A percentile compares a stretch with the other conserved stretches of the same genome.
Conservation (phyloP, 2,113 vertebrate species). For the Oxygymnocypris stewartii region DNA sequence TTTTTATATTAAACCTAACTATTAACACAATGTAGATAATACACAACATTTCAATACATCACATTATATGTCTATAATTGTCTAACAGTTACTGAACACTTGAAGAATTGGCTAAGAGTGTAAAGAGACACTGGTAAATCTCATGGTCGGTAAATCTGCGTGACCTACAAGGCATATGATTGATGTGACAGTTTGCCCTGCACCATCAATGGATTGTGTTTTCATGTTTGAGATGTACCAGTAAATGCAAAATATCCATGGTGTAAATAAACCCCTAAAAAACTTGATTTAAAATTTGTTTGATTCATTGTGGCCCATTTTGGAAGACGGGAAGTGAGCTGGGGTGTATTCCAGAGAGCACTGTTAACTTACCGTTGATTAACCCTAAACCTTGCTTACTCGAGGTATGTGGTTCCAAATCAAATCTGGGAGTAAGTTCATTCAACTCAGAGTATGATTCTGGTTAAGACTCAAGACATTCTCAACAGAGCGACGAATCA, state of each 20-base stretch:
- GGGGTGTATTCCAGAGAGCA: too few relatives aligned
- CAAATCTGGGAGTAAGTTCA: too few relatives aligned
- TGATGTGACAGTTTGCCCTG: neutral
- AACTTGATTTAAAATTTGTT: neutral
- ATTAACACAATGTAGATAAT: neutral
- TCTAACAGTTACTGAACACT: neutral
- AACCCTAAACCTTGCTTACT: too few relatives aligned
- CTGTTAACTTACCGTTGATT: too few relatives aligned
- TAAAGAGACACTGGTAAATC: conserved; percentile 25
- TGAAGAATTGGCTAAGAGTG: neutral
- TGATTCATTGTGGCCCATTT: neutral
- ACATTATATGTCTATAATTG: conserved; percentile 4
- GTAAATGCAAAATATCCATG: conserved; percentile 28
- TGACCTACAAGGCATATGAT: conserved; percentile 3
- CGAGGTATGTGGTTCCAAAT: too few relatives aligned
- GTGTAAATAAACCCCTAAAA: conserved; percentile 18
- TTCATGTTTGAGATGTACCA: conserved; percentile 19
- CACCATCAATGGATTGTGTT: conserved; percentile 15
- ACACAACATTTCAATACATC: neutral
- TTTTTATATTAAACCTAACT: neutral
- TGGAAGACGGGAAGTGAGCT: conserved; percentile 16
- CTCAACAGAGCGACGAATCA: too few relatives aligned
- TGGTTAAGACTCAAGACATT: too few relatives aligned
- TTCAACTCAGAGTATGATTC: too few relatives aligned
- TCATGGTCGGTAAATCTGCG: conserved; percentile 1